phyloP scores from a whole-genome alignment of 2,888 invertebrate genomes.

The Chironomus tentans region DNA sequence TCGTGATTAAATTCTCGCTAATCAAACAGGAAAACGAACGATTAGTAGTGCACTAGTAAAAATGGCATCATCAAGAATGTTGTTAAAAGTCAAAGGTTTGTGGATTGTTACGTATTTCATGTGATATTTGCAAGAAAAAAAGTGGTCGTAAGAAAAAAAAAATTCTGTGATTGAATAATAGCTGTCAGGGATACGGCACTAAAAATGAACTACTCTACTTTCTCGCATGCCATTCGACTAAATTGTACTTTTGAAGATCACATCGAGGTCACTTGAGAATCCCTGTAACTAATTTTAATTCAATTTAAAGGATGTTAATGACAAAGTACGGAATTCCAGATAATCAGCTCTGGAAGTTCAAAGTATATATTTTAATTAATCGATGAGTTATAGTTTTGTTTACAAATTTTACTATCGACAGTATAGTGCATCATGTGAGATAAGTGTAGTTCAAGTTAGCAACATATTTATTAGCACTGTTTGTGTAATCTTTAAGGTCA shows the following conservation, averaged over 20 bases:
- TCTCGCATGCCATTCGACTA: background rate
- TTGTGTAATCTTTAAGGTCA: too few relatives aligned
- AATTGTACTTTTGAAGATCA: background rate
- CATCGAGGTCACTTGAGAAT: background rate
- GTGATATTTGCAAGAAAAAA: background rate
- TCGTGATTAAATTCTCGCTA: background rate
- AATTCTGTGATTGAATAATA: conserved; percentile 20
- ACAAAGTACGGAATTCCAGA: background rate
- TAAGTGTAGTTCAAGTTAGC: background rate
- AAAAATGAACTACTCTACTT: background rate
- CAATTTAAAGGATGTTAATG: background rate
- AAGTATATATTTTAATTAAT: background rate
- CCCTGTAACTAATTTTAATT: background rate
- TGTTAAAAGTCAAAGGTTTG: conserved; percentile 50
- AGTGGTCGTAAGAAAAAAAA: conserved; percentile 4
- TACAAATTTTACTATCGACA: background rate
- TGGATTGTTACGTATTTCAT: background rate
- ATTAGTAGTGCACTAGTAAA: background rate
- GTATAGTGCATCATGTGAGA: conserved; percentile 20
- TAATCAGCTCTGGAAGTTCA: background rate
- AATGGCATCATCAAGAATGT: conserved; percentile 47
- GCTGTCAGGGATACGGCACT: background rate
- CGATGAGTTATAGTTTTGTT: too few relatives aligned
- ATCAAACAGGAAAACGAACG: background rate
- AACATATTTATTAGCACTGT: background rate